Conservation (phyloP, 2,888 invertebrate genomes). For the Acheta domesticus region DNA sequence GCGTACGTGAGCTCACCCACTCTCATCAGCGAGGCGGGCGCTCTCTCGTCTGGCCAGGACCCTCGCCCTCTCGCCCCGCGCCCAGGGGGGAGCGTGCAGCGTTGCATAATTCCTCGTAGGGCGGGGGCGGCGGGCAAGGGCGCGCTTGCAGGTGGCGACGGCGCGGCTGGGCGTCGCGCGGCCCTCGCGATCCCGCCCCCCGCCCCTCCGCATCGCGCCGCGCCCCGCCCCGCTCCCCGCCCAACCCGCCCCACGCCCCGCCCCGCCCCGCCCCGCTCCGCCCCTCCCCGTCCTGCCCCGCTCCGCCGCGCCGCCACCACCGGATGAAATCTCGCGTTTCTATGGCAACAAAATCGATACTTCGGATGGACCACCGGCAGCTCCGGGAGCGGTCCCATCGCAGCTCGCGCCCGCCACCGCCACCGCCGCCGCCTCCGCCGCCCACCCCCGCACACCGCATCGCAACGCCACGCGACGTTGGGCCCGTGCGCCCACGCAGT, state of each 20-base stretch:
- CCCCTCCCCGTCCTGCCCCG: too few relatives aligned
- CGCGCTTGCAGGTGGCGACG: not conserved
- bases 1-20: too few relatives aligned
- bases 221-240: too few relatives aligned
- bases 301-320: not conserved
- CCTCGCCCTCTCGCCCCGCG: too few relatives aligned
- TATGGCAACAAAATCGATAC: conserved; percentile 33
- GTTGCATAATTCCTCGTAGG: not conserved
- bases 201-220: too few relatives aligned
- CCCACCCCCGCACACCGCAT: conserved; percentile 34
- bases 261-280: too few relatives aligned
- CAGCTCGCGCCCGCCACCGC: conserved; percentile 46
- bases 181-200: not conserved
- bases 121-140: not conserved
- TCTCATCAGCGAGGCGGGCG: too few relatives aligned
- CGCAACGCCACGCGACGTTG: too few relatives aligned
- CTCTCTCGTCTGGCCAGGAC: too few relatives aligned
- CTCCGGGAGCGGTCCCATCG: conserved; percentile 20
- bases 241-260: too few relatives aligned
- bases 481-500: too few relatives aligned
- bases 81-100: not conserved
- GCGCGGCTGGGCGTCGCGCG: conserved; percentile 18
- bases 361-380: conserved; percentile 25
- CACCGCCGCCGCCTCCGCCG: conserved; percentile 53
- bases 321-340: conserved; percentile 30